Base-by-base conservation (phyloP, 2,797 vertebrate genomes). In the Eulemur mongoz region DNA sequence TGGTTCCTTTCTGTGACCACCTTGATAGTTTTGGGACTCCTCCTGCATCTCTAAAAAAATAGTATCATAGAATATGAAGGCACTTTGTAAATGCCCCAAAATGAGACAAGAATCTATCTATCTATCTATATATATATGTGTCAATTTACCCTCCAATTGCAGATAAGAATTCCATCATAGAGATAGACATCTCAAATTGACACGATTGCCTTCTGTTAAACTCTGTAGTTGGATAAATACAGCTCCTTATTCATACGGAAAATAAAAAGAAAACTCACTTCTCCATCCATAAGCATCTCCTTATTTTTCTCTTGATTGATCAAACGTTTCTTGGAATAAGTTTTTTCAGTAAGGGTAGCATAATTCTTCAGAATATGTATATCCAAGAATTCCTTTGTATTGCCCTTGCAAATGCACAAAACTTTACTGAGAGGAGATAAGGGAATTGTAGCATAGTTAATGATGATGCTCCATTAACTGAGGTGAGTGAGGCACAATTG, bases 331-430 rank as follows among this genome's bases (percentile, higher is more conserved):
- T 78, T 67, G 10, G 7, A 43, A 45, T 73, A 48, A 9, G 10
- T 78, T 88, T 89, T 94, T 94, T 91, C 82, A 75, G 83, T 45
- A 23, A 91, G 6, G 1, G 22, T 72, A 78, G 38, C 10, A 59
- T 30, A 32, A 25, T 65, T 80, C 25, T 84, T 87, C 18, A 83
- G n/a, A 84, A 52, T 59, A 79, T n/a, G 3, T 27, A 10, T 59
- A 23, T 13, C 11, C 7, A 63, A 57, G 75, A 89, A 85, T 52
- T 69, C 27, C 18, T 85, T 91, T 59, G 8, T 48, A 30, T 32
- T 18, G 9, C 7, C 57, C 87, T 85, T 92, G 30, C 25, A 75
- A 90, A 75, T 22, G 54, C 43, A 84, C 30, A 69, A 23, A 73
- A 38, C 14, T 84, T 76, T 23, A 90, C 18, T 86, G 38, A 43